These are phyloP conservation scores for Ciconia maguari DNA, from an alignment of 2,113 vertebrate species.

Conservation along the genomic window DNA sequence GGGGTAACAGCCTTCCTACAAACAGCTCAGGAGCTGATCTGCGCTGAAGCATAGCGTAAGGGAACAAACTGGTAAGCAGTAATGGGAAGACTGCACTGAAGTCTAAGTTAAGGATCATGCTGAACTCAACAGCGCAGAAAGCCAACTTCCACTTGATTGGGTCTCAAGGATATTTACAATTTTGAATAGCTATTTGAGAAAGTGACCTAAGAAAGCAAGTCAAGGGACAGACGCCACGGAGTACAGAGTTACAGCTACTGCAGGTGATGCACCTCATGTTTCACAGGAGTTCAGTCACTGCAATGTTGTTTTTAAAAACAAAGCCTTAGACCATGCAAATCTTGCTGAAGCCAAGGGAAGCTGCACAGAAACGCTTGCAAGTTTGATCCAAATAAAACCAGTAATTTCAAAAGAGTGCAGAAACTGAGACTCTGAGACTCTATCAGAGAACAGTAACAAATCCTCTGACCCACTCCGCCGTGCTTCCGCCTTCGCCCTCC, in stretches of 20 bases:
- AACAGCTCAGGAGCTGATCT: not conserved
- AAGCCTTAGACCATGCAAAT: fast-evolving
- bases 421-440: no score
- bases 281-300: not conserved
- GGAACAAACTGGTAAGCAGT: not conserved
- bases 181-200: constrained; percentile 1
- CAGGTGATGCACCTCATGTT: not conserved
- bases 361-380: not conserved
- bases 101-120: not conserved
- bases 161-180: not conserved
- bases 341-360: not conserved
- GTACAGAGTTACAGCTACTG: not conserved
- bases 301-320: not conserved
- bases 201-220: not conserved
- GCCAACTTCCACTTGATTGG: fast-evolving
- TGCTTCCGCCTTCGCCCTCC: not conserved
- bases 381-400: not conserved
- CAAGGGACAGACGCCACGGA: not conserved
- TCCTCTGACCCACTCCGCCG: not conserved
- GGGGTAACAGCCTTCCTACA: not conserved
- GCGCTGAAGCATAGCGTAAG: fast-evolving
- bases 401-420: fast-evolving
- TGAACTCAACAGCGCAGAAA: not conserved
- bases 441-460: not conserved
- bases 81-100: not conserved